Evolutionary conservation across 1,140 invertebrate species (phyloP).

Genomic region (Sipha flava): DNA sequence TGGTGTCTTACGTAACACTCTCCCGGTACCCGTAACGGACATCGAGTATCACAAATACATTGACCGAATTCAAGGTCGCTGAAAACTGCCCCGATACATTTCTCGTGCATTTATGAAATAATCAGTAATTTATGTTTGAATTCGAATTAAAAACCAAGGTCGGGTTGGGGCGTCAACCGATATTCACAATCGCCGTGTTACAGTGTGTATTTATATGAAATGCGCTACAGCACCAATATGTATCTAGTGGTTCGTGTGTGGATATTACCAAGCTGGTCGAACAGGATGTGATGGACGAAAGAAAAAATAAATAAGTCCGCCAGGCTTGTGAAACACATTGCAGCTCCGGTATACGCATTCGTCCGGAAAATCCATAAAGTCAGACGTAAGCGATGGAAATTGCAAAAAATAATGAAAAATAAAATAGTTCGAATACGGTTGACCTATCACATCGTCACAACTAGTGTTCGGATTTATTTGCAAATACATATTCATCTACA

Average conservation of each 20-base stretch:
- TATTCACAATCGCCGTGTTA: neutral
- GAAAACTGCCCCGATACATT: neutral
- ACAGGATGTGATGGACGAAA: neutral
- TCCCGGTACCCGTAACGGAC: too few species aligned
- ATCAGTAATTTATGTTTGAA: neutral
- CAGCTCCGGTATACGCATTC: neutral
- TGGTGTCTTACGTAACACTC: too few species aligned
- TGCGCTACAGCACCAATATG: neutral
- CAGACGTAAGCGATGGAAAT: too few species aligned
- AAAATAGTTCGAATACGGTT: too few species aligned
- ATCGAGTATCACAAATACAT: neutral
- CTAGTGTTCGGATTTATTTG: too few species aligned
- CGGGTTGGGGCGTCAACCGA: conserved; percentile 13
- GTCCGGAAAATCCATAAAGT: neutral
- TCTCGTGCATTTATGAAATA: neutral
- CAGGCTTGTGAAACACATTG: neutral
- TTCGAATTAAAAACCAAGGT: neutral
- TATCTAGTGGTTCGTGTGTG: neutral
- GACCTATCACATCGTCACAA: too few species aligned
- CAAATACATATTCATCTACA: too few species aligned
- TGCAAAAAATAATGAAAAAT: too few species aligned
- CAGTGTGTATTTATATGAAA: too few species aligned
- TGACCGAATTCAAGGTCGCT: conserved; percentile 7
- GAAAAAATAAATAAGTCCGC: neutral
- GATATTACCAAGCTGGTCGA: neutral